A percentile compares a stretch with the other conserved stretches of the same genome.
Evolutionary conservation across 2,113 vertebrate genomes (phyloP).

Genomic region (Marmota monax): DNA sequence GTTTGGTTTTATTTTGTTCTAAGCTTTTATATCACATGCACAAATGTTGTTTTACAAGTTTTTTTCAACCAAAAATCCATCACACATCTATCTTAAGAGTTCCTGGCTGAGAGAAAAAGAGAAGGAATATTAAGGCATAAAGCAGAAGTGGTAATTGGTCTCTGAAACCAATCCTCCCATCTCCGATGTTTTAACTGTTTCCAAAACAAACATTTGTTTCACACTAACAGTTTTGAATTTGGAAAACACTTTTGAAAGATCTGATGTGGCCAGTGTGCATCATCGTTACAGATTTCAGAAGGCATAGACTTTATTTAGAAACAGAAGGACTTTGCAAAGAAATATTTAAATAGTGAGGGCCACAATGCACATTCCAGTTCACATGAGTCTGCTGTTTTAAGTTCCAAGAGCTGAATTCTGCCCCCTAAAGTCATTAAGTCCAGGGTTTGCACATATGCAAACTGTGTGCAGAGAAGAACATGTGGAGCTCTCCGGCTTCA

Average conservation of each 20-base stretch:
- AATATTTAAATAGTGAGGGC: conserved; percentile 15
- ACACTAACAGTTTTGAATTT: conserved; percentile 4
- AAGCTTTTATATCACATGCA: not conserved
- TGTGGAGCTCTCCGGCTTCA: conserved; percentile 19
- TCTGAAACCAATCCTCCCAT: not conserved
- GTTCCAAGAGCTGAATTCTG: conserved; percentile 44
- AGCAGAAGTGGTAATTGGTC: not conserved
- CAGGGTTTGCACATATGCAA: not conserved
- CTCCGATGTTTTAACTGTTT: not conserved
- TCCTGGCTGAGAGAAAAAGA: conserved; percentile 47
- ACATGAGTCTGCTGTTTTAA: conserved; percentile 38
- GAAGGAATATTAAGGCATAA: not conserved
- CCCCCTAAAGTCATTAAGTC: conserved; percentile 11
- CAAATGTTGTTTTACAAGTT: not conserved
- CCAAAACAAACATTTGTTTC: conserved; percentile 39
- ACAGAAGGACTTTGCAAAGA: conserved; percentile 66
- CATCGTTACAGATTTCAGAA: conserved; percentile 49
- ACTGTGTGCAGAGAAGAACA: conserved; percentile 53
- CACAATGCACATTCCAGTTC: conserved; percentile 10
- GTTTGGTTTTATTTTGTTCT: not conserved
- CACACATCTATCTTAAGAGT: not conserved
- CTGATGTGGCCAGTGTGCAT: conserved; percentile 58
- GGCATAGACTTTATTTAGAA: conserved; percentile 74
- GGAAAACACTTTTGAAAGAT: conserved; percentile 38
- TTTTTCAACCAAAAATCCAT: conserved; percentile 41